phyloP scores from a whole-genome alignment of 2,797 vertebrate genomes.

The Spondyliosoma cantharus region DNA sequence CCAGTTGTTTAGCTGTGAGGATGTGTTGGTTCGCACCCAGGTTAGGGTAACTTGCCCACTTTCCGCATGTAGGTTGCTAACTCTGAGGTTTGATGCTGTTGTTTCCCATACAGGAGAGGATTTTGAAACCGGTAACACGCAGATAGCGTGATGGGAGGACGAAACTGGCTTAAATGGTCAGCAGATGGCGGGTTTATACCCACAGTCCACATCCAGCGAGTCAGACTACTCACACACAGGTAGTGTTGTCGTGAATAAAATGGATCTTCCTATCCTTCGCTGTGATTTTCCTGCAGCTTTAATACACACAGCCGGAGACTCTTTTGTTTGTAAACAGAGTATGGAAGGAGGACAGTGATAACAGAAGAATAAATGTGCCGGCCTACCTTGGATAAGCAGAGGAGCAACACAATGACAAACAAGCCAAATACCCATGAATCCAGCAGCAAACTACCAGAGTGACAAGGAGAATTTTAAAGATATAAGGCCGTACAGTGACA shows the following conservation, averaged over 20 bases:
- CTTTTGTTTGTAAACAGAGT: slow-evolving; percentile 14
- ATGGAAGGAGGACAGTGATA: slow-evolving; percentile 20
- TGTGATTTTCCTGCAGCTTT: slow-evolving; percentile 33
- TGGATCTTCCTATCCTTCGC: neutral
- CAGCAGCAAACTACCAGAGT: slow-evolving; percentile 46
- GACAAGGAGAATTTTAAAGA: slow-evolving; percentile 42
- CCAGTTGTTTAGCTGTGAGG: too few relatives aligned
- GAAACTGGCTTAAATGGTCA: too few relatives aligned
- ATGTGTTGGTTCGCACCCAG: too few relatives aligned
- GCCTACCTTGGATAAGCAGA: slow-evolving; percentile 44
- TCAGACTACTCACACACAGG: neutral
- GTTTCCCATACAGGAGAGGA: too few relatives aligned
- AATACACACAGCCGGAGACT: slow-evolving; percentile 9
- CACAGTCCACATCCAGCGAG: too few relatives aligned
- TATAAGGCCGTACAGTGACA: slow-evolving; percentile 11
- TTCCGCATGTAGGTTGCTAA: too few relatives aligned
- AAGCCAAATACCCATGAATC: slow-evolving; percentile 55
- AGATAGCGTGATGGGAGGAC: too few relatives aligned
- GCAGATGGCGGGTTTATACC: too few relatives aligned
- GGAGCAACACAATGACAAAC: slow-evolving; percentile 48
- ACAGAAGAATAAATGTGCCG: slow-evolving; percentile 27
- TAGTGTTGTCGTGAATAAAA: neutral
- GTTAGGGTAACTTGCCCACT: too few relatives aligned
- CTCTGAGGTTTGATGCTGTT: too few relatives aligned
- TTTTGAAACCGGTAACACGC: too few relatives aligned